phyloP scores from a whole-genome alignment of 2,888 invertebrate genomes.

The Caenorhabditis wallacei region DNA sequence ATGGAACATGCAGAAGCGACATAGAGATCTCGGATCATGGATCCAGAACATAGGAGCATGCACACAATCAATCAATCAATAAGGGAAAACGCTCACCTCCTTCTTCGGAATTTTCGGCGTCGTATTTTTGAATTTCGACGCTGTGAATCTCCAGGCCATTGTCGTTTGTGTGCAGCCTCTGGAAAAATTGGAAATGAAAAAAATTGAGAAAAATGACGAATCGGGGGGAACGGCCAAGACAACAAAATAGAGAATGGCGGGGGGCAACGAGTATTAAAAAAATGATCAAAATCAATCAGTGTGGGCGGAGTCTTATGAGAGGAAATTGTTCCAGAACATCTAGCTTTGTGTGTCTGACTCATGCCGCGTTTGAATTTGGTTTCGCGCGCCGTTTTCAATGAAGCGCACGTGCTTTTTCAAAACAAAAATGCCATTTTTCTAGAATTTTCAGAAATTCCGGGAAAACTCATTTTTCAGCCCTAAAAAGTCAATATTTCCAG shows the following conservation, averaged over 20 bases:
- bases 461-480: too few species aligned
- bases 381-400: too few species aligned
- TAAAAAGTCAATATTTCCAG: too few species aligned
- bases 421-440: too few species aligned
- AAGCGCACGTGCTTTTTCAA: too few species aligned
- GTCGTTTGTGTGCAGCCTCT: slow-evolving; percentile 18
- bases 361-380: too few species aligned
- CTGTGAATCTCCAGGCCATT: slow-evolving; percentile 89
- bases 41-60: too few species aligned
- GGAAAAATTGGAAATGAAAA: slow-evolving; percentile 13
- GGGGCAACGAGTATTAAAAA: slow-evolving; percentile 6
- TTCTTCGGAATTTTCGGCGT: slow-evolving; percentile 96
- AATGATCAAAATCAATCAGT: background rate
- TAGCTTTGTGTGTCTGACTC: too few species aligned
- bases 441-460: too few species aligned
- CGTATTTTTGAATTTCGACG: slow-evolving; percentile 98
- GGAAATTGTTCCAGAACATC: background rate
- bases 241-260: slow-evolving; percentile 3
- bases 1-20: slow-evolving; percentile 12
- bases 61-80: background rate
- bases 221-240: background rate
- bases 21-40: background rate
- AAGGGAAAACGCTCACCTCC: slow-evolving; percentile 85
- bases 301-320: too few species aligned
- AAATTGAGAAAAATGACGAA: background rate